A percentile compares a stretch with the other conserved stretches of the same genome.
Conservation (phyloP, 2,797 vertebrate species). For the Danio kyathit region DNA sequence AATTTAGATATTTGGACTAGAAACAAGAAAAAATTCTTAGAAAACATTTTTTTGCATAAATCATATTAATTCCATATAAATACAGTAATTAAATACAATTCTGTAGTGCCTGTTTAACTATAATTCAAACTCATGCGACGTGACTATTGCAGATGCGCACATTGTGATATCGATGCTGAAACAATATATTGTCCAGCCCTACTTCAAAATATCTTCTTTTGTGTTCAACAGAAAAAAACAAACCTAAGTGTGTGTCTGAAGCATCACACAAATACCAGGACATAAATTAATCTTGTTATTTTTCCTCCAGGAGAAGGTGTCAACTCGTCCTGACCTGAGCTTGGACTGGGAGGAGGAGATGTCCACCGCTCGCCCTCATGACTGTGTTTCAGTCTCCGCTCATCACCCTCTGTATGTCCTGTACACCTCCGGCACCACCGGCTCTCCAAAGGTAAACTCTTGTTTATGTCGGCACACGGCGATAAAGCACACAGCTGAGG, state of each 20-base stretch:
- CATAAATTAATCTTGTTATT: not conserved
- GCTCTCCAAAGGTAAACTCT: slow-evolving; percentile 89
- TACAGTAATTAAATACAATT: too few relatives aligned
- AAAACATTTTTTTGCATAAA: too few relatives aligned
- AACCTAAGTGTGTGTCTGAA: not conserved
- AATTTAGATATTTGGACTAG: too few relatives aligned
- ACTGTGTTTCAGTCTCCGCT: slow-evolving; percentile 87
- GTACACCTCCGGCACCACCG: slow-evolving; percentile 96
- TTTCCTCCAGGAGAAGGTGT: slow-evolving; percentile 80
- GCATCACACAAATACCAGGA: not conserved
- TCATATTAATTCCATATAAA: too few relatives aligned
- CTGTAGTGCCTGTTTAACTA: too few relatives aligned
- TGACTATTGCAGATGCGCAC: too few relatives aligned
- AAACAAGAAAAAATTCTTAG: too few relatives aligned
- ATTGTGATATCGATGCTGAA: too few relatives aligned
- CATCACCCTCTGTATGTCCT: slow-evolving; percentile 94
- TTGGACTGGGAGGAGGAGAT: slow-evolving; percentile 96
- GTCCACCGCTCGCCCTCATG: slow-evolving; percentile 80
- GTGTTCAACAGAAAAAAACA: not conserved
- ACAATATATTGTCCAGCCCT: too few relatives aligned
- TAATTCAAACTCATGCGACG: too few relatives aligned
- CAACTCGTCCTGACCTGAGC: slow-evolving; percentile 75
- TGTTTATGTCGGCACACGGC: not conserved
- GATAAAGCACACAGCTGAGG: not conserved
- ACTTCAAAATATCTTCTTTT: too few relatives aligned